Evolutionary conservation across 2,113 vertebrate genomes (phyloP).

Genomic region (Romanogobio albipinnatus): DNA sequence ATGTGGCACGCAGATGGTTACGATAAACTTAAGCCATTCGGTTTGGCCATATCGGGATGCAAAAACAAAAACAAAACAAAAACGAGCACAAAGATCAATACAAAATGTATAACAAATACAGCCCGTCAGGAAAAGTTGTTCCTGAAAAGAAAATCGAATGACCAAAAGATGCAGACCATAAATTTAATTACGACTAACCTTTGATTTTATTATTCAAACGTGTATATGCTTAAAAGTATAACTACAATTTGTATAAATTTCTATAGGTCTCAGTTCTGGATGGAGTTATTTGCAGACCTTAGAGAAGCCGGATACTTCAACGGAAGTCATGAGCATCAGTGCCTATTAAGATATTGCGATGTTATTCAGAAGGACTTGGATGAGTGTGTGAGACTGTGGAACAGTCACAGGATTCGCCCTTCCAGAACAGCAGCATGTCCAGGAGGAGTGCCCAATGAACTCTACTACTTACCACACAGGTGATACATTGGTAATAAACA

Average conservation of each 20-base stretch:
- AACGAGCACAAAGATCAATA: too few relatives aligned
- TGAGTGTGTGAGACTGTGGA: slow-evolving; percentile 53
- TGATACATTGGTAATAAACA: background rate
- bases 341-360: slow-evolving; percentile 50
- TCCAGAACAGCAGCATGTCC: slow-evolving; percentile 45
- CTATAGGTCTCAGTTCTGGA: slow-evolving; percentile 53
- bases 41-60: too few relatives aligned
- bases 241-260: slow-evolving; percentile 26
- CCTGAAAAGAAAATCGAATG: too few relatives aligned
- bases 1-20: too few relatives aligned
- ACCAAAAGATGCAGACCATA: slow-evolving; percentile 23
- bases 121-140: too few relatives aligned
- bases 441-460: slow-evolving; percentile 47
- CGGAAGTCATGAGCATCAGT: slow-evolving; percentile 50
- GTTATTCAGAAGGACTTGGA: slow-evolving; percentile 54
- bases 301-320: slow-evolving; percentile 52
- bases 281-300: slow-evolving; percentile 58
- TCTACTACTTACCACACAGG: too few relatives aligned
- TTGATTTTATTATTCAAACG: slow-evolving; percentile 22
- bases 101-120: too few relatives aligned
- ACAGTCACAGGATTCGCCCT: slow-evolving; percentile 46
- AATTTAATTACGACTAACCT: slow-evolving; percentile 5
- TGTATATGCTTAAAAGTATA: background rate
- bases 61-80: too few relatives aligned
- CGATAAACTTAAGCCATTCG: too few relatives aligned